Percentiles rank a stretch among this genome's conserved stretches.
Conservation (phyloP, 2,797 vertebrate genomes). For the Anniella stebbinsi region DNA sequence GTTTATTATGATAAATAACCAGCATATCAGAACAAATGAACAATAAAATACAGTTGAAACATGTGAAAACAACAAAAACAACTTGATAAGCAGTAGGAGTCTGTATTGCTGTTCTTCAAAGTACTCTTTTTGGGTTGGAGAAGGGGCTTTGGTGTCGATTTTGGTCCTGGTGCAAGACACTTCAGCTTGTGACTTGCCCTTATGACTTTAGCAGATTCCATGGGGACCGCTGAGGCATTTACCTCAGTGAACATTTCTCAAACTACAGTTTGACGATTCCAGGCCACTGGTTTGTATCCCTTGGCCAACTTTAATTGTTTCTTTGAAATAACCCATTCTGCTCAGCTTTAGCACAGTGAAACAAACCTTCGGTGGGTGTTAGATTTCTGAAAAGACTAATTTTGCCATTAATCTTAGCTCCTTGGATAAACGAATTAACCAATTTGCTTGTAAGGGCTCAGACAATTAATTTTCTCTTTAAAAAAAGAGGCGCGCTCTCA, state of each 20-base stretch:
- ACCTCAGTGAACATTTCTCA: conserved; percentile 20
- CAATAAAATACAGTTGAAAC: no score
- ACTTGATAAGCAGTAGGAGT: background rate
- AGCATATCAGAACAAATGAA: no score
- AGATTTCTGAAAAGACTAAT: background rate
- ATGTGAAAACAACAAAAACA: no score
- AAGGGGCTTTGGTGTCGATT: background rate
- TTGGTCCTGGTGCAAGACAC: background rate
- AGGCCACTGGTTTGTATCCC: background rate
- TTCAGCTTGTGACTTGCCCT: background rate
- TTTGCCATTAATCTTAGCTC: background rate
- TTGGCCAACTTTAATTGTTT: background rate
- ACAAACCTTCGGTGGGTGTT: background rate
- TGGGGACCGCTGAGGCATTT: background rate
- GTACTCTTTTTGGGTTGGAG: background rate
- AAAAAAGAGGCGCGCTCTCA: background rate
- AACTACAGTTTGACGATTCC: background rate
- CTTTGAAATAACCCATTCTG: background rate
- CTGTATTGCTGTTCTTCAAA: background rate
- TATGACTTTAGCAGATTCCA: background rate
- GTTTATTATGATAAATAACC: no score
- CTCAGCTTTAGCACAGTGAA: background rate
- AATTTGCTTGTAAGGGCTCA: background rate
- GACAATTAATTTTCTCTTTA: background rate
- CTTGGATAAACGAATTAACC: background rate